phyloP scores from a whole-genome alignment of 2,113 vertebrate species.

The Panurus biarmicus region DNA sequence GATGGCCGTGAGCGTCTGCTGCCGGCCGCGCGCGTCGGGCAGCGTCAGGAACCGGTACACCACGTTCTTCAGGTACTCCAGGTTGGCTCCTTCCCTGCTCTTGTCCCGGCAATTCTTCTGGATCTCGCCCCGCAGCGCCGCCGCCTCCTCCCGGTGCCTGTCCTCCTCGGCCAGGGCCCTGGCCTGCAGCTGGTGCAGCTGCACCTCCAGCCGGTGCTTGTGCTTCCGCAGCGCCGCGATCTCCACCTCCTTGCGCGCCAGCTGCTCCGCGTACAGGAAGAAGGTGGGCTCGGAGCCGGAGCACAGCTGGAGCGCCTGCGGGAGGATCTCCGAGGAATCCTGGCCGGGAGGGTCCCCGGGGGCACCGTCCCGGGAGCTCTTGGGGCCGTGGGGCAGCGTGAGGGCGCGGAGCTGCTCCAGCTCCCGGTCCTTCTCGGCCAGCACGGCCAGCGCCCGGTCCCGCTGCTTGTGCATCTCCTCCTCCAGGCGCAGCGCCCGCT shows the following conservation, averaged over 20 bases:
- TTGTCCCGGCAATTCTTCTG: slow-evolving; percentile 79
- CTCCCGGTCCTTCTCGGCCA: slow-evolving; percentile 89
- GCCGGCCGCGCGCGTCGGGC: slow-evolving; percentile 79
- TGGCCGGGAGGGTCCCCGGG: background rate
- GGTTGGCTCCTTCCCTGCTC: slow-evolving; percentile 87
- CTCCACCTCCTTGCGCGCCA: slow-evolving; percentile 89
- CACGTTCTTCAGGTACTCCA: slow-evolving; percentile 97
- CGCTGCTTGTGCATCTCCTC: slow-evolving; percentile 91
- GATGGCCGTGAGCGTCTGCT: slow-evolving; percentile 91
- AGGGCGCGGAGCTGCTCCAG: slow-evolving; percentile 78
- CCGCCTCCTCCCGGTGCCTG: slow-evolving; percentile 72
- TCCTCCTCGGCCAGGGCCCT: slow-evolving; percentile 72
- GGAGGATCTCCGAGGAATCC: slow-evolving; percentile 48
- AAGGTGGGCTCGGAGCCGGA: slow-evolving; percentile 77
- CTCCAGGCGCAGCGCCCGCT: slow-evolving; percentile 79
- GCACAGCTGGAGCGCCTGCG: slow-evolving; percentile 69
- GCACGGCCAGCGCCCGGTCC: slow-evolving; percentile 83
- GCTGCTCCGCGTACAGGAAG: slow-evolving; percentile 88
- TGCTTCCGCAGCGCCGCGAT: slow-evolving; percentile 74
- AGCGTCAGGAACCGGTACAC: slow-evolving; percentile 87
- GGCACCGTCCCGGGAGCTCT: fast-evolving
- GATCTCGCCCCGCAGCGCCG: slow-evolving; percentile 61
- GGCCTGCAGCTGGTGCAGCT: slow-evolving; percentile 78
- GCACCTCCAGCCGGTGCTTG: slow-evolving; percentile 78
- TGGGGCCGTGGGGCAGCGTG: background rate